Conservation (phyloP, 2,888 invertebrate genomes). For the Adela reaumurella region DNA sequence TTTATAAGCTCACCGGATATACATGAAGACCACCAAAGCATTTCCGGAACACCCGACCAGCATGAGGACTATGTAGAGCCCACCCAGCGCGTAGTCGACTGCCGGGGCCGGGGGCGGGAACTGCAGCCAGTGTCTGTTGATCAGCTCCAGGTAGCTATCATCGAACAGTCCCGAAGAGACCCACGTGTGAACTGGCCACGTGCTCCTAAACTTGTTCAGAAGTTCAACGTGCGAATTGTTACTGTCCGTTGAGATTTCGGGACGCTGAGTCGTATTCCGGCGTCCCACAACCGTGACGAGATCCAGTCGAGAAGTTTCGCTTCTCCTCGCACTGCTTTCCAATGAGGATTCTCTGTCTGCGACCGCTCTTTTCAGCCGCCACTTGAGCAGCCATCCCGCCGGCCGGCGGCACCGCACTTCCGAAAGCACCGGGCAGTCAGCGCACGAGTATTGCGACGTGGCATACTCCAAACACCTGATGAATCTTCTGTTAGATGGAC, state of each 20-base stretch:
- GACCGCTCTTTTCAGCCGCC: too few relatives aligned
- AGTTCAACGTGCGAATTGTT: conserved; percentile 15
- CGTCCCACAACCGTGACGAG: too few relatives aligned
- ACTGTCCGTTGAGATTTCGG: conserved; percentile 16
- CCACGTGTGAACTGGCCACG: conserved; percentile 51
- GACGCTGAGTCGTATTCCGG: too few relatives aligned
- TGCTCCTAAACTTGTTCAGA: conserved; percentile 28
- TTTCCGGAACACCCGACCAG: conserved; percentile 68
- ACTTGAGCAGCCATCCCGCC: too few relatives aligned
- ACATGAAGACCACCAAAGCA: conserved; percentile 67
- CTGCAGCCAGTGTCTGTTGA: conserved; percentile 70
- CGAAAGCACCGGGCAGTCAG: too few relatives aligned
- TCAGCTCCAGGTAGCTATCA: conserved; percentile 53
- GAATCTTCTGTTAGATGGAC: too few relatives aligned
- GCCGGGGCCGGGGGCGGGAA: conserved; percentile 60
- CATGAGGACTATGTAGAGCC: conserved; percentile 61
- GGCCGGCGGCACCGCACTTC: too few relatives aligned
- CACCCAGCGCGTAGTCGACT: conserved; percentile 59
- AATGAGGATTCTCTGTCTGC: too few relatives aligned
- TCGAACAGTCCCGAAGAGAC: conserved; percentile 49
- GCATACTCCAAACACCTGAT: too few relatives aligned
- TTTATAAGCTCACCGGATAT: conserved; percentile 59
- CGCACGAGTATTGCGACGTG: too few relatives aligned
- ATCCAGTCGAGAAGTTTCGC: too few relatives aligned
- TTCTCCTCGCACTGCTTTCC: too few relatives aligned